Conservation (phyloP, 2,888 invertebrate species). For the Brachypalpus laphriformis region DNA sequence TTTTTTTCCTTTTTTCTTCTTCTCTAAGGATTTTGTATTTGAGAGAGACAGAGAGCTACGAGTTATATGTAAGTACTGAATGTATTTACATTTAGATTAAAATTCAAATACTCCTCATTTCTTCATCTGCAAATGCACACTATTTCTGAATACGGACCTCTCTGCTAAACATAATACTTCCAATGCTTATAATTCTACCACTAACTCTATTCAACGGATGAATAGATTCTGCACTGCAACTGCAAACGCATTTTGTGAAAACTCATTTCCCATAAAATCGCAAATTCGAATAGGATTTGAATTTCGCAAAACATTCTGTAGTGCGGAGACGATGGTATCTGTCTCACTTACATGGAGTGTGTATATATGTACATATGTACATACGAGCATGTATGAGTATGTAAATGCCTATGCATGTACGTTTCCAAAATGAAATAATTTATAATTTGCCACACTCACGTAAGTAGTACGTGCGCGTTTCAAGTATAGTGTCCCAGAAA, state of each 20-base stretch:
- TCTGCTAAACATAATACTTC: conserved; percentile 28
- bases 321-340: background rate
- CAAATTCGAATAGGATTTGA: conserved; percentile 42
- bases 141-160: conserved; percentile 19
- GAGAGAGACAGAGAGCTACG: background rate
- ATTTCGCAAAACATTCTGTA: conserved; percentile 19
- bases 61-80: background rate
- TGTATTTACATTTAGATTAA: conserved; percentile 69
- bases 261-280: conserved; percentile 50
- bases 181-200: conserved; percentile 52
- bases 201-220: conserved; percentile 56
- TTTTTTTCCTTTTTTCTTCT: background rate
- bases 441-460: background rate
- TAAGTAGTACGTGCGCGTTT: background rate
- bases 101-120: conserved; percentile 29
- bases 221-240: conserved; percentile 38
- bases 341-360: background rate
- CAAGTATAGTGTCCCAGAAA: background rate
- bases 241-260: conserved; percentile 50
- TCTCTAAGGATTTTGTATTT: background rate
- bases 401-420: too few relatives aligned
- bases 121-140: conserved; percentile 37
- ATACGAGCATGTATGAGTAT: too few relatives aligned
- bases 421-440: background rate
- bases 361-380: background rate